These are phyloP conservation scores for Eilema depressum DNA, from an alignment of 2,888 invertebrate species.

Conservation along the genomic window DNA sequence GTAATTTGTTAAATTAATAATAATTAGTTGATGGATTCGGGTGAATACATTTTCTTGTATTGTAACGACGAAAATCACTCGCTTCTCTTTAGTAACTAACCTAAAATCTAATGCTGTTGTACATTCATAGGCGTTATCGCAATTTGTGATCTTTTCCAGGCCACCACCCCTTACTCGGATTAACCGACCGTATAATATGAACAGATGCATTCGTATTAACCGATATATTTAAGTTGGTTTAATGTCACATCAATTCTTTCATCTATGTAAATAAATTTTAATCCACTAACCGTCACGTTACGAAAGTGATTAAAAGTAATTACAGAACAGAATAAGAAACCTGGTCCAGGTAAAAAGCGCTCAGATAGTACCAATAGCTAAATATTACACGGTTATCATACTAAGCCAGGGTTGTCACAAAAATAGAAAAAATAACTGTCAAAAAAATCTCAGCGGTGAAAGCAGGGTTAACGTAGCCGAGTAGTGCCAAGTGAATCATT, in stretches of 20 bases:
- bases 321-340: background rate
- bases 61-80: too few species aligned
- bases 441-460: background rate
- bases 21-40: background rate
- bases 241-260: background rate
- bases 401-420: background rate
- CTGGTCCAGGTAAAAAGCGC: background rate
- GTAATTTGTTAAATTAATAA: background rate
- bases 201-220: background rate
- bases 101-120: background rate
- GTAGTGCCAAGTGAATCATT: constrained; percentile 1
- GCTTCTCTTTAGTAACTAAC: too few species aligned
- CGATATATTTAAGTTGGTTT: background rate
- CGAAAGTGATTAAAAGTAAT: background rate
- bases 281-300: background rate
- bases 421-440: background rate
- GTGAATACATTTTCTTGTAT: background rate
- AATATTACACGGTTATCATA: background rate
- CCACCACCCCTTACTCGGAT: background rate
- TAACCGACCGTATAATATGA: background rate
- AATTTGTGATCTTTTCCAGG: background rate
- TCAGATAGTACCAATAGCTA: background rate
- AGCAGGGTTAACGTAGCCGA: background rate
- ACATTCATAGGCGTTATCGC: background rate
- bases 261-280: background rate